Base-by-base conservation (phyloP, 2,113 vertebrate genomes). In the Pachycephala philippinensis region DNA sequence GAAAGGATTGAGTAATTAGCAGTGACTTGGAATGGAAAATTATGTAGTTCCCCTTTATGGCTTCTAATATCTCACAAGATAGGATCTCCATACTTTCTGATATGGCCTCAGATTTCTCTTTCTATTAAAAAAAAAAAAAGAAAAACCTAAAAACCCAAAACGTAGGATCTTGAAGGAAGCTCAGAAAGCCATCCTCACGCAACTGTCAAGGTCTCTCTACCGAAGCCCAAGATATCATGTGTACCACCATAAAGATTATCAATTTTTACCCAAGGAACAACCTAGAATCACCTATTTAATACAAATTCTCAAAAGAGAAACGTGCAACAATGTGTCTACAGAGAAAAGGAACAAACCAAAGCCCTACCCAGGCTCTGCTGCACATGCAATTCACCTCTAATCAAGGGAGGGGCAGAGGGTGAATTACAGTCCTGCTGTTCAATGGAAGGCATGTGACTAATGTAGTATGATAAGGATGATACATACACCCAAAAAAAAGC, bases 301-400 rank as follows among this genome's bases (percentile, higher is more conserved):
- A 45, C 0, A 18, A 21, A 21, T 80, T 74, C 89, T 30, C 31
- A 42, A 10, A 19, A 49, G 7, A 47, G 14, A 39, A 52, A 52
- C 5, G 3, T n/a, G 4, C 22, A 65, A 49, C 30, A 40, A 17
- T 0, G 1, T 31, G 4, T 22, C 28, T 79, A 9, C 0, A 3
- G 37, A 70, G 24, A 42, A 71, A 66, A 40, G 8, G 33, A 53
- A 30, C 15, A 54, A 87, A 20, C 24, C 40, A 24, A 66, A 71
- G n/a, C 50, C 45, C n/a, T 57, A 19, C 16, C 13, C 13, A 59
- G 23, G 30, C 30, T 69, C 45, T 30, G 16, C 39, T 87, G 14
- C 0, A 3, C 5, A 4, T 1, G 3, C 23, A 74, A 15, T 50
- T 78, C 56, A 65, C 44, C 11, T 75, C 20, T 33, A 18, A 49